Conservation (phyloP, 2,113 vertebrate species). For the Crotalus horridus region DNA sequence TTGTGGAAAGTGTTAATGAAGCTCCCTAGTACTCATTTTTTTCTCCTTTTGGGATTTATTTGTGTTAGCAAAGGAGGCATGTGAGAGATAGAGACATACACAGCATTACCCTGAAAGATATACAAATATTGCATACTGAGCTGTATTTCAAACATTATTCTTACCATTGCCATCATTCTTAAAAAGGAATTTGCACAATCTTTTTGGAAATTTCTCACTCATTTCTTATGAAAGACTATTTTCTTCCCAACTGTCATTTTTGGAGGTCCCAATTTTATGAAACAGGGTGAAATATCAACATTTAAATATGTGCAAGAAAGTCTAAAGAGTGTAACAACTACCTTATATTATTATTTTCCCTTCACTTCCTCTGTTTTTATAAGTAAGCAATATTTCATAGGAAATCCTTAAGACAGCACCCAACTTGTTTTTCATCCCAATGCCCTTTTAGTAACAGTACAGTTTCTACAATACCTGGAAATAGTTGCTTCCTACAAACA, state of each 20-base stretch:
- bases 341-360: too few relatives aligned
- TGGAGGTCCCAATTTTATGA: background rate
- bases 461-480: conserved; percentile 1
- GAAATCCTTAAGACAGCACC: conserved; percentile 8
- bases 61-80: background rate
- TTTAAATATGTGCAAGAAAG: background rate
- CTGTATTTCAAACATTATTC: background rate
- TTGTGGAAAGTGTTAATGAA: background rate
- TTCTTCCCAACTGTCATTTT: background rate
- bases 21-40: background rate
- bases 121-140: background rate
- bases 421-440: background rate
- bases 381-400: conserved; percentile 1
- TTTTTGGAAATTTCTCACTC: background rate
- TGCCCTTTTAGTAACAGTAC: background rate
- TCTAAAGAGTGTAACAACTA: background rate
- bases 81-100: background rate
- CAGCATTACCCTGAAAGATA: background rate
- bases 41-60: background rate
- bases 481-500: background rate
- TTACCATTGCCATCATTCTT: background rate
- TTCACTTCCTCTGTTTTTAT: background rate
- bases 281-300: background rate
- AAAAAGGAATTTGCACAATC: background rate
- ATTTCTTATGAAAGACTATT: too few relatives aligned